These are phyloP conservation scores for Prostheceraeus crozeri DNA, from an alignment of 2,888 invertebrate genomes.

Conservation along the genomic window DNA sequence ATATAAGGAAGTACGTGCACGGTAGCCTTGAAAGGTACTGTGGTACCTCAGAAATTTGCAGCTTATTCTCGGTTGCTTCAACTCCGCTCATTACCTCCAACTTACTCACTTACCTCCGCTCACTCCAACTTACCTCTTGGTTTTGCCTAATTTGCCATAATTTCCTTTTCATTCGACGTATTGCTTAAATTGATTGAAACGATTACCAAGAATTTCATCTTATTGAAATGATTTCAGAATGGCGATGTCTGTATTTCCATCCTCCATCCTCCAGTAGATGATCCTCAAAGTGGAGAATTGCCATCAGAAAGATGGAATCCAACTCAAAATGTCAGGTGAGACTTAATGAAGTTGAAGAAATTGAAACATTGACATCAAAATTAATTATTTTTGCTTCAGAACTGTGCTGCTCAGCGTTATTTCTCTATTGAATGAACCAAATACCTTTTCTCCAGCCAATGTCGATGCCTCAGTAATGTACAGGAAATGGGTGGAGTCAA, in stretches of 20 bases:
- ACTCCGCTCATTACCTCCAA: no score
- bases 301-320: slow-evolving; percentile 99
- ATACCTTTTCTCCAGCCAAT: slow-evolving; percentile 97
- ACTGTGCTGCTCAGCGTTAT: slow-evolving; percentile 96
- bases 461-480: slow-evolving; percentile 99
- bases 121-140: no score
- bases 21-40: no score
- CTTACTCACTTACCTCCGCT: no score
- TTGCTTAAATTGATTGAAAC: no score
- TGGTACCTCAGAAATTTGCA: no score
- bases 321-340: slow-evolving; percentile 77
- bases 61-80: no score
- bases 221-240: slow-evolving; percentile 65
- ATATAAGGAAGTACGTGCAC: no score
- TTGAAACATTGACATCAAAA: background rate
- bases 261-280: slow-evolving; percentile 94
- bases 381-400: slow-evolving; percentile 58
- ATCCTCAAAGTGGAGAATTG: slow-evolving; percentile 95
- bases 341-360: background rate
- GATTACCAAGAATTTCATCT: no score
- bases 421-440: slow-evolving; percentile 95
- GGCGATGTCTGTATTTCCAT: slow-evolving; percentile 99
- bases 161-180: no score
- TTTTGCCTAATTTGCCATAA: no score
- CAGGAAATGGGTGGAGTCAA: slow-evolving; percentile 92